These are phyloP conservation scores for Oryzias javanicus DNA, from an alignment of 2,113 vertebrate species.

Conservation along the genomic window DNA sequence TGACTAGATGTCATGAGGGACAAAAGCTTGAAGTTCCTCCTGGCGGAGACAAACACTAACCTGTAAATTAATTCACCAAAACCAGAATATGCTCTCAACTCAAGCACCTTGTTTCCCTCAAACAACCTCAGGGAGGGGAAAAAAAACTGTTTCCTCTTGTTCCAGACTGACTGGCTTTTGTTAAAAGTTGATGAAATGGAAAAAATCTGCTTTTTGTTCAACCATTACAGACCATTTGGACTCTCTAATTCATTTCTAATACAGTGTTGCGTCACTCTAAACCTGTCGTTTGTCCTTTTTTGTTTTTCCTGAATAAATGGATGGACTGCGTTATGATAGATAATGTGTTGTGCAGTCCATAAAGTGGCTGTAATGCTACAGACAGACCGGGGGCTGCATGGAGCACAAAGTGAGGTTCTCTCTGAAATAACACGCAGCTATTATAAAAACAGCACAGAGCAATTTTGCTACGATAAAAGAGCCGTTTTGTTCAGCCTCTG, in stretches of 20 bases:
- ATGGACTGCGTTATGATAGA: slow-evolving; percentile 10
- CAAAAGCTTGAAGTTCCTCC: too few relatives aligned
- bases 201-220: slow-evolving; percentile 30
- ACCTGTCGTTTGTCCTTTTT: slow-evolving; percentile 8
- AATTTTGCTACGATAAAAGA: slow-evolving; percentile 37
- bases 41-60: too few relatives aligned
- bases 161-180: background rate
- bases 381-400: slow-evolving; percentile 2
- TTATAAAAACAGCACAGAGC: slow-evolving; percentile 27
- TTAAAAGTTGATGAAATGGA: background rate
- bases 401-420: background rate
- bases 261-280: slow-evolving; percentile 1
- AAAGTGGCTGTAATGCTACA: slow-evolving; percentile 22
- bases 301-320: slow-evolving; percentile 19
- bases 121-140: slow-evolving; percentile 18
- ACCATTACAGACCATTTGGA: slow-evolving; percentile 16
- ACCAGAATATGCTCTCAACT: slow-evolving; percentile 1
- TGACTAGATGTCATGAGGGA: too few relatives aligned
- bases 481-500: slow-evolving; percentile 33
- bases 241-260: slow-evolving; percentile 15
- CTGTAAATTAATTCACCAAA: too few relatives aligned
- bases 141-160: slow-evolving; percentile 22
- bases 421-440: slow-evolving; percentile 26
- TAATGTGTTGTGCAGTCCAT: slow-evolving; percentile 14
- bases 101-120: slow-evolving; percentile 19